Evolutionary conservation across 2,113 vertebrate genomes (phyloP), one percentile per base, ranked within the genome.

Genomic region (Vireo altiloquus): DNA sequence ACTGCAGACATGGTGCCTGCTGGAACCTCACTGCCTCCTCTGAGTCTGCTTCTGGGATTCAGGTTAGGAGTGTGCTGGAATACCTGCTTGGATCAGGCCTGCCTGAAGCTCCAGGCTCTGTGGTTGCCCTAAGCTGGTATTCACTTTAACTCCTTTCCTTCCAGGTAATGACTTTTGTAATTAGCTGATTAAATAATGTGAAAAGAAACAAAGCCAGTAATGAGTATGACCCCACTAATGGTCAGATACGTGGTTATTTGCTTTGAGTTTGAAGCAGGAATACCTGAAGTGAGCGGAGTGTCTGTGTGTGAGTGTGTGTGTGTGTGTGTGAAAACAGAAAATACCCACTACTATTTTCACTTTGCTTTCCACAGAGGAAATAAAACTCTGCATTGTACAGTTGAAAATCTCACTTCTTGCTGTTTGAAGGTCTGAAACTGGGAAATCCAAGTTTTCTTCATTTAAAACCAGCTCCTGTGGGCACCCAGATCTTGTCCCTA

Each of bases 1-100:
- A 0, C 1, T 22, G 77, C 54, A 66, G 75, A 65, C 3, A 0
- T 1, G 37, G 15, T 18, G 6, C 20, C 2, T 1, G 1, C 13
- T 37, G 56, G 4, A 7, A 14, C 5, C 52, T 44, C 69, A 0
- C 14, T 21, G 37, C 9, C 50, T 64, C 19, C 72, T 31, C 8
- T 5, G 86, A 69, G 33, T 18, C 1, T 66, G 40, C 37, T 85
- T 17, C 44, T 46, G 46, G 7, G 21, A 10, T 42, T 22, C 2
- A 25, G 28, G 54, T 21, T 27, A n/a, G 49, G 53, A 71, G 5
- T 7, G 44, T 42, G 44, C 53, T 50, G 57, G n/a, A 49, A 28
- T 5, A 39, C 6, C 95, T 25, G 12, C 69, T 52, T 49, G 82
- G 28, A 13, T 61, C 27, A 15, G 72, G 31, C 28, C 70, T 75